Evolutionary conservation across 2,888 invertebrate genomes (phyloP).

Genomic region (Pseudococcus longispinus): DNA sequence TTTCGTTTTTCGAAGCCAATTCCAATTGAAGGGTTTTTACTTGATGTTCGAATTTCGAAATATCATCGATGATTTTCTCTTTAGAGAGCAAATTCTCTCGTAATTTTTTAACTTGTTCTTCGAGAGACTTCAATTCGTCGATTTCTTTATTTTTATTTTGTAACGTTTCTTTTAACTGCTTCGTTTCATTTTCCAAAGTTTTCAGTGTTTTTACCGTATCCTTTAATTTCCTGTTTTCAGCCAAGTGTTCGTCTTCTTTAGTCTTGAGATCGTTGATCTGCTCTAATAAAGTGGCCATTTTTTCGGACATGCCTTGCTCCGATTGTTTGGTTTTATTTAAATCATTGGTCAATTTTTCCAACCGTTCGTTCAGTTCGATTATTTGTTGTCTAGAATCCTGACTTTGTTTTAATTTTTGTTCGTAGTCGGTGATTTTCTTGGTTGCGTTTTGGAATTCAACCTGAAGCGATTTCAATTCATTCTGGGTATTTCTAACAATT

Average conservation of each 20-base stretch:
- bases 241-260: constrained; percentile 45
- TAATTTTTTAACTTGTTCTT: neutral
- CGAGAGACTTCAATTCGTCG: neutral
- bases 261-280: constrained; percentile 48
- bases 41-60: constrained; percentile 51
- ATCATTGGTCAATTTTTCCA: neutral
- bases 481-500: constrained; percentile 30
- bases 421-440: neutral
- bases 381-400: neutral
- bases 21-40: constrained; percentile 44
- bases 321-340: constrained; percentile 34
- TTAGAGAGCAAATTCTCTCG: neutral
- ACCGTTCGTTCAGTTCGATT: neutral
- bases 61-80: constrained; percentile 55
- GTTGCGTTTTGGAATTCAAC: constrained; percentile 29
- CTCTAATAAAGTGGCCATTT: constrained; percentile 42
- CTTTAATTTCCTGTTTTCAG: constrained; percentile 42
- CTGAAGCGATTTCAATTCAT: constrained; percentile 37
- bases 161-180: constrained; percentile 20
- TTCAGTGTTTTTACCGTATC: neutral
- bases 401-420: neutral
- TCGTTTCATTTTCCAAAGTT: constrained; percentile 16
- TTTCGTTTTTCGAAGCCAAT: constrained; percentile 53
- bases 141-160: neutral
- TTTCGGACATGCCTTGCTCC: constrained; percentile 28